phyloP scores from a whole-genome alignment of 2,113 vertebrate species.

The Sphyrna mokarran region DNA sequence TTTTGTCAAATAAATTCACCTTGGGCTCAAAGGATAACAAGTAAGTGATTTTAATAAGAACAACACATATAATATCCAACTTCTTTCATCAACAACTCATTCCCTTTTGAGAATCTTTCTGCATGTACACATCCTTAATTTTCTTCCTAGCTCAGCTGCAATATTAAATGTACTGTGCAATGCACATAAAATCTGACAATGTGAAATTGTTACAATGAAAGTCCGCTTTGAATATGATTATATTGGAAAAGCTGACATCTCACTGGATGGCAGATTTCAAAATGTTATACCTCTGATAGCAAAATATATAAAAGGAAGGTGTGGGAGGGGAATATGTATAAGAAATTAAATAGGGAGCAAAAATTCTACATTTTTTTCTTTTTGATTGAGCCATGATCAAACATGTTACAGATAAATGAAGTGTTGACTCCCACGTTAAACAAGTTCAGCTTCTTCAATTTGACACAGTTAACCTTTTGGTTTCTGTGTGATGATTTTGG shows the following conservation, averaged over 20 bases:
- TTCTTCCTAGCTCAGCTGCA: neutral
- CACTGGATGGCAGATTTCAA: neutral
- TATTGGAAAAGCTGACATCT: neutral
- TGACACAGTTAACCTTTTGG: slow-evolving; percentile 16
- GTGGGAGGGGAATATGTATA: neutral
- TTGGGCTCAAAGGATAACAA: neutral
- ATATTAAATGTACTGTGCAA: neutral
- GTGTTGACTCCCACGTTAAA: neutral
- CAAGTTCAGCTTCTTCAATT: neutral
- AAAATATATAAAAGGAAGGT: neutral
- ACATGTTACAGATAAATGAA: neutral
- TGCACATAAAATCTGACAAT: neutral
- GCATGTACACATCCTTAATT: neutral
- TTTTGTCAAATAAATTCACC: neutral
- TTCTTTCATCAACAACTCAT: neutral
- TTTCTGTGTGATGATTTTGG: slow-evolving; percentile 13
- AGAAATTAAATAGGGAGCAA: neutral
- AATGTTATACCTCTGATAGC: neutral
- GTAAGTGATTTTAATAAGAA: neutral
- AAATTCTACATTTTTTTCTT: neutral
- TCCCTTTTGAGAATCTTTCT: neutral
- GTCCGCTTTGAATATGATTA: neutral
- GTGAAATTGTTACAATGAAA: neutral
- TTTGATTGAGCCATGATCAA: slow-evolving; percentile 17
- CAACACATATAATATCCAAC: neutral